A percentile compares a stretch with the other conserved stretches of the same genome.
These are phyloP conservation scores for Odontocerum albicorne DNA, from an alignment of 2,888 invertebrate species.

Conservation along the genomic window DNA sequence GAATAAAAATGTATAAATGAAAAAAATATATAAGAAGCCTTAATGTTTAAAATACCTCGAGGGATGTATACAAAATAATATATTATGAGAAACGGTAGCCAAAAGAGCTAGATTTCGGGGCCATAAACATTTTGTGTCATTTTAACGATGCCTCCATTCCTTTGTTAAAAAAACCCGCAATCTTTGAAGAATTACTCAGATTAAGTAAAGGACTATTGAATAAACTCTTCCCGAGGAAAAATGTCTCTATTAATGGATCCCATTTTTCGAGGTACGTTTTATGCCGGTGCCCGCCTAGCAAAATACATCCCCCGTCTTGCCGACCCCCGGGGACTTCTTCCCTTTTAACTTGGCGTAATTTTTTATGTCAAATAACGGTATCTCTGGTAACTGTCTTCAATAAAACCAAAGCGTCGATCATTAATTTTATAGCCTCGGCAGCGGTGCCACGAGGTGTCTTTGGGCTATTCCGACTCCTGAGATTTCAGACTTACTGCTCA, in stretches of 20 bases:
- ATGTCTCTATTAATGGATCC: conserved; percentile 19
- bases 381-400: conserved; percentile 34
- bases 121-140: no score
- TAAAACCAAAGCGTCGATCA: conserved; percentile 35
- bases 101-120: no score
- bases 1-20: no score
- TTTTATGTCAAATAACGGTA: conserved; percentile 35
- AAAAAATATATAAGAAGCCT: no score
- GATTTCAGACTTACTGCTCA: no score
- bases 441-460: no score
- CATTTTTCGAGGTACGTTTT: conserved; percentile 30
- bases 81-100: no score
- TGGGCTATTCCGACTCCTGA: no score
- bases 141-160: no score
- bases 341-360: conserved; percentile 29
- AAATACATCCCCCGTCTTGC: conserved; percentile 27
- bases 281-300: conserved; percentile 12
- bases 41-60: no score
- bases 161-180: neutral
- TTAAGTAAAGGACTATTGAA: conserved; percentile 21
- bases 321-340: conserved; percentile 23
- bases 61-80: no score
- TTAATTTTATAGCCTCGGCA: no score
- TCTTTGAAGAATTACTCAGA: conserved; percentile 11
- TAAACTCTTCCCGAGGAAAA: conserved; percentile 23